Percentiles rank a stretch among this genome's conserved stretches.
Conservation (phyloP, 2,888 invertebrate species). For the Dichetophora obliterata region DNA sequence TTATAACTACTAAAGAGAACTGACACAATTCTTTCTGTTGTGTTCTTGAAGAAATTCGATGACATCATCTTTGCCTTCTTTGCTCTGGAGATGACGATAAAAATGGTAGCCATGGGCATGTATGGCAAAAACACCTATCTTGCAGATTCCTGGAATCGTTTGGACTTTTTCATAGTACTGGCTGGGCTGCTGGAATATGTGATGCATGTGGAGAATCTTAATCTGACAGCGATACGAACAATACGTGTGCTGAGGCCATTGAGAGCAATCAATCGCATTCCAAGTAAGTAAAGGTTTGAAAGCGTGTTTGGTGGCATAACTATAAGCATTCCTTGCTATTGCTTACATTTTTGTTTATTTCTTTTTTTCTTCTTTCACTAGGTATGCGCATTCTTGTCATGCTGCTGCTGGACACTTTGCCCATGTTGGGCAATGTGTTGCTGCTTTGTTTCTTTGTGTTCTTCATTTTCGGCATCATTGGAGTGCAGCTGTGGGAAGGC, state of each 20-base stretch:
- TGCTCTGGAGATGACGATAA: constrained; percentile 97
- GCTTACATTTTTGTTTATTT: background rate
- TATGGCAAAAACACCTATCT: constrained; percentile 94
- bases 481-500: constrained; percentile 99
- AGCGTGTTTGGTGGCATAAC: background rate
- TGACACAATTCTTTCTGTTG: background rate
- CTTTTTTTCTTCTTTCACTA: constrained; percentile 66
- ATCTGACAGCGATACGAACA: constrained; percentile 97
- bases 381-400: constrained; percentile 99
- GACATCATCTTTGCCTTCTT: constrained; percentile 99
- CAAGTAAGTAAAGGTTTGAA: constrained; percentile 80
- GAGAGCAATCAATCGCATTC: constrained; percentile 99
- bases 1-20: background rate
- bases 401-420: constrained; percentile 96
- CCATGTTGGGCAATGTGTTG: constrained; percentile 99
- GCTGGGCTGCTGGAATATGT: constrained; percentile 94
- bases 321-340: background rate
- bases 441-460: constrained; percentile 99
- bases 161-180: constrained; percentile 97
- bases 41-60: constrained; percentile 85
- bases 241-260: constrained; percentile 97
- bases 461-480: constrained; percentile 99
- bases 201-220: constrained; percentile 96
- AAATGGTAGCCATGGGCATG: constrained; percentile 98
- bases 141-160: constrained; percentile 98